Percentiles rank a stretch among this genome's conserved stretches.
Conservation (phyloP, 2,113 vertebrate species). For the Silurus meridionalis region DNA sequence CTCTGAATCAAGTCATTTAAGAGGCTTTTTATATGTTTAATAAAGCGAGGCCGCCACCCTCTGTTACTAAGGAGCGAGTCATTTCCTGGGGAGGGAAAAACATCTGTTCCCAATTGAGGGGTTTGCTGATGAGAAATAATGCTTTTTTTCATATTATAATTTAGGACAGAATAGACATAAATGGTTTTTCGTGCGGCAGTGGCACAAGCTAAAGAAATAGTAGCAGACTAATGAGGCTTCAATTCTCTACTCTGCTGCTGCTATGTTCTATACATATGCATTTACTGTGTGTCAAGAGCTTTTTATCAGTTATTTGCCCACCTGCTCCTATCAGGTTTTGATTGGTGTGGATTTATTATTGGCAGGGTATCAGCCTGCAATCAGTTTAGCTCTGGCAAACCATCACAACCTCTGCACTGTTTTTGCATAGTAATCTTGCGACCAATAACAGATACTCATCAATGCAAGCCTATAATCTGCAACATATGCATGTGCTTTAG, state of each 20-base stretch:
- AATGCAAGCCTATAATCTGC: background rate
- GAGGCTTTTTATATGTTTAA: constrained; percentile 71
- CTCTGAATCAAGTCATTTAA: constrained; percentile 67
- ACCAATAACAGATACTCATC: constrained; percentile 2
- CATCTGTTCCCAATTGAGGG: constrained; percentile 71
- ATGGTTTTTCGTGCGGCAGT: constrained; percentile 46
- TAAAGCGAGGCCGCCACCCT: constrained; percentile 66
- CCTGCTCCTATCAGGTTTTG: constrained; percentile 33
- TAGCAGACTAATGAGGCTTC: constrained; percentile 55
- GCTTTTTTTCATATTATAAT: constrained; percentile 66
- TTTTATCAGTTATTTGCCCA: constrained; percentile 36
- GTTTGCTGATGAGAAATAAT: constrained; percentile 57
- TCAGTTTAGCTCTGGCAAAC: constrained; percentile 17
- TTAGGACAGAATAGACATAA: constrained; percentile 61
- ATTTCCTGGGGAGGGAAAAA: constrained; percentile 67
- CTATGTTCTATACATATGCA: constrained; percentile 37
- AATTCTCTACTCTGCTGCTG: background rate
- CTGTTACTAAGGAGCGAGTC: constrained; percentile 67
- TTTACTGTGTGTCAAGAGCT: constrained; percentile 7
- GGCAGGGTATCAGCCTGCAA: background rate
- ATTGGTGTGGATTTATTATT: background rate
- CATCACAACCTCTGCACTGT: background rate
- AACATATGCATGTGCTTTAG: background rate
- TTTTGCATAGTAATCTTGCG: constrained; percentile 8
- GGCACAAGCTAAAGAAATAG: constrained; percentile 56